These are phyloP conservation scores for Chaetoderma sp. DNA, from an alignment of 2,888 invertebrate genomes.

Conservation along the genomic window DNA sequence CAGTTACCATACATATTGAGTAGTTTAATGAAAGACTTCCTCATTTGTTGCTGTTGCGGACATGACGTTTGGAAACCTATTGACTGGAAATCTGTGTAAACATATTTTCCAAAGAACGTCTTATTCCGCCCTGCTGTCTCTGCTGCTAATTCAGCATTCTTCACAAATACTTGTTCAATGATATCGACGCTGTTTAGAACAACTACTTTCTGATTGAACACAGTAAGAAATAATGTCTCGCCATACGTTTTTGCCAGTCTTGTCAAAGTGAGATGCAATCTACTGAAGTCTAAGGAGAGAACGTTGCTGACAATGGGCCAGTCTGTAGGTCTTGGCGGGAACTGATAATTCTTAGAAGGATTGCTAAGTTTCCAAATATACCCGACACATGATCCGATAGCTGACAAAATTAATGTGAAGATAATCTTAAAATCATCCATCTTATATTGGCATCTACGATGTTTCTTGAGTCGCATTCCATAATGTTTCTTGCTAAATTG, in stretches of 20 bases:
- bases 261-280: not conserved
- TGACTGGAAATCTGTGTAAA: not conserved
- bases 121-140: not conserved
- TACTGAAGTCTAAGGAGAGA: not conserved
- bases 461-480: too few species aligned
- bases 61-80: not conserved
- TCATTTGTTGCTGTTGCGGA: not conserved
- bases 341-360: too few species aligned
- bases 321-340: not conserved
- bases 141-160: not conserved
- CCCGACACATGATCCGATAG: too few species aligned
- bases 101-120: not conserved
- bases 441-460: too few species aligned
- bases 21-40: not conserved
- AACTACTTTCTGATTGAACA: not conserved
- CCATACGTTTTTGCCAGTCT: not conserved
- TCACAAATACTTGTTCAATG: not conserved
- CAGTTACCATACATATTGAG: conserved; percentile 7
- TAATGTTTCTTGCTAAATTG: too few species aligned
- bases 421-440: too few species aligned
- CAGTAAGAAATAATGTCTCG: not conserved
- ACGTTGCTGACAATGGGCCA: not conserved
- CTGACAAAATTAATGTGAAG: too few species aligned
- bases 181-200: not conserved
- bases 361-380: too few species aligned